These are phyloP conservation scores for Enteromius thamalakanensis DNA, from an alignment of 2,797 vertebrate species.

Conservation along the genomic window DNA sequence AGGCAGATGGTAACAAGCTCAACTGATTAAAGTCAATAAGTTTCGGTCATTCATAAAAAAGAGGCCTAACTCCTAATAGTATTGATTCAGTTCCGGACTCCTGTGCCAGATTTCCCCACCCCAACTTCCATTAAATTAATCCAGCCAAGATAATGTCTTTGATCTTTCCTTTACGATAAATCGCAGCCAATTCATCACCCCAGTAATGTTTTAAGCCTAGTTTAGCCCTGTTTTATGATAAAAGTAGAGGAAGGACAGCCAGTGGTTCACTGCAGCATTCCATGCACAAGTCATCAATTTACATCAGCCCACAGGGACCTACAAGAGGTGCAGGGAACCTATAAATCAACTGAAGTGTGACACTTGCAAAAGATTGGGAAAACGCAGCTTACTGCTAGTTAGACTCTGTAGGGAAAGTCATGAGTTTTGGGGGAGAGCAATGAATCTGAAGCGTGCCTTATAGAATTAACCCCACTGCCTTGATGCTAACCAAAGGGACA, in stretches of 20 bases:
- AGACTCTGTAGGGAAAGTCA: constrained; percentile 31
- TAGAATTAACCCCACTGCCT: constrained; percentile 47
- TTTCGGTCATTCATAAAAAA: constrained; percentile 59
- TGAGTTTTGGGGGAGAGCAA: constrained; percentile 39
- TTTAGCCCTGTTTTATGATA: constrained; percentile 63
- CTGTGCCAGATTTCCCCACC: constrained; percentile 51
- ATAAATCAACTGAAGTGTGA: constrained; percentile 67
- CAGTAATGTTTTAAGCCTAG: constrained; percentile 51
- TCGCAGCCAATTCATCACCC: constrained; percentile 66
- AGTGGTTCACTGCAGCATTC: constrained; percentile 49
- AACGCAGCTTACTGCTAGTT: constrained; percentile 33
- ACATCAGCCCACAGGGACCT: constrained; percentile 67
- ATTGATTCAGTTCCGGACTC: constrained; percentile 53
- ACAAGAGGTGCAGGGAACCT: constrained; percentile 68
- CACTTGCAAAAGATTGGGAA: constrained; percentile 58
- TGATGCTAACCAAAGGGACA: constrained; percentile 11
- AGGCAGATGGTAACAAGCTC: constrained; percentile 30
- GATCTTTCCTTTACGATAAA: constrained; percentile 67
- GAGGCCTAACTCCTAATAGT: constrained; percentile 53
- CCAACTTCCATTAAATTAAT: constrained; percentile 63
- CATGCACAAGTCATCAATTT: constrained; percentile 50
- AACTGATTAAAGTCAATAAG: constrained; percentile 58
- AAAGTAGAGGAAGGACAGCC: constrained; percentile 63
- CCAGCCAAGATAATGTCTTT: constrained; percentile 67
- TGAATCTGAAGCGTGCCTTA: constrained; percentile 42